phyloP scores from a whole-genome alignment of 2,888 invertebrate species.

The Acronicta aceris region DNA sequence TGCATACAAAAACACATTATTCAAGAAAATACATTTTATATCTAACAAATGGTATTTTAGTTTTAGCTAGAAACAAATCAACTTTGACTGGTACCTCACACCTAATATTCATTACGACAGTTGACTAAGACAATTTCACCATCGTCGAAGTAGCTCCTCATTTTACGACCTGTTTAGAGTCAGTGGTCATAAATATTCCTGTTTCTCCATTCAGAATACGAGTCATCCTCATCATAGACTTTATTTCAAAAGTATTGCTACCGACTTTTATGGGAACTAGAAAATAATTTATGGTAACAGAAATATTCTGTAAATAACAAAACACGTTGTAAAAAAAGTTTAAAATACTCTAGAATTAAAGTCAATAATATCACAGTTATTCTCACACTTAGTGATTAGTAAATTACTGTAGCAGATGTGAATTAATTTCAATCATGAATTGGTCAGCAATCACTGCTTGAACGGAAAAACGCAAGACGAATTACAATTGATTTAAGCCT shows the following conservation, averaged over 20 bases:
- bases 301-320: slow-evolving; percentile 9
- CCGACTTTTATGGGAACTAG: slow-evolving; percentile 42
- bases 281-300: slow-evolving; percentile 35
- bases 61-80: too few relatives aligned
- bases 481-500: slow-evolving; percentile 17
- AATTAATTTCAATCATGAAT: slow-evolving; percentile 22
- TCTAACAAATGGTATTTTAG: too few relatives aligned
- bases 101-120: neutral
- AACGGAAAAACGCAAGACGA: slow-evolving; percentile 16
- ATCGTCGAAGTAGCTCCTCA: slow-evolving; percentile 10
- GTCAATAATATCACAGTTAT: slow-evolving; percentile 8
- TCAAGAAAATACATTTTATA: too few relatives aligned
- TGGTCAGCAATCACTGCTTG: slow-evolving; percentile 9
- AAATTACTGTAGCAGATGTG: slow-evolving; percentile 6
- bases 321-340: slow-evolving; percentile 12
- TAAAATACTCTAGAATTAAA: neutral
- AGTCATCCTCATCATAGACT: slow-evolving; percentile 48
- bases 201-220: slow-evolving; percentile 34
- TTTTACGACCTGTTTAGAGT: slow-evolving; percentile 41
- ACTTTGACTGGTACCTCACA: neutral
- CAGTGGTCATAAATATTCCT: slow-evolving; percentile 40
- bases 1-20: too few relatives aligned
- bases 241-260: slow-evolving; percentile 37
- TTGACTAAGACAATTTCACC: neutral
- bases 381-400: neutral